Evolutionary conservation across 2,113 vertebrate genomes (phyloP).

Genomic region (Lepisosteus osseus): DNA sequence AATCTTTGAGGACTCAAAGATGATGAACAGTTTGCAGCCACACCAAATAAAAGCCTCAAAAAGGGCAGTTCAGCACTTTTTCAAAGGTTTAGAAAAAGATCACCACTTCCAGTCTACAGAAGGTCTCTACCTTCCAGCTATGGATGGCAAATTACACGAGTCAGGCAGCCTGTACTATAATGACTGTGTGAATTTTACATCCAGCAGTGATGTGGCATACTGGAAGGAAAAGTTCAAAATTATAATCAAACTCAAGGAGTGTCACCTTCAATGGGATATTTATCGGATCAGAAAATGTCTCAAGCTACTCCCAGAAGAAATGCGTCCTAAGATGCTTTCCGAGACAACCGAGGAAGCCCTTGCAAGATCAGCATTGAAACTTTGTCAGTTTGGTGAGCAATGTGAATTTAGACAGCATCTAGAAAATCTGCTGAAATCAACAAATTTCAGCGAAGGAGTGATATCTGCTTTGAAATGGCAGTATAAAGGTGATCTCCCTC

Average conservation of each 20-base stretch:
- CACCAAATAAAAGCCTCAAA: slow-evolving; percentile 32
- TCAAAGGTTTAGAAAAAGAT: slow-evolving; percentile 27
- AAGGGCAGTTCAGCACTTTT: slow-evolving; percentile 35
- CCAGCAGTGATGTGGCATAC: neutral
- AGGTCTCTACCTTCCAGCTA: slow-evolving; percentile 45
- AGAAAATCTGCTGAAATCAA: slow-evolving; percentile 41
- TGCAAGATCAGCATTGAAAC: slow-evolving; percentile 13
- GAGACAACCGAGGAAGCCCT: slow-evolving; percentile 38
- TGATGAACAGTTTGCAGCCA: slow-evolving; percentile 15
- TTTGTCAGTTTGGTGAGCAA: slow-evolving; percentile 16
- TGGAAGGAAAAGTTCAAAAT: slow-evolving; percentile 38
- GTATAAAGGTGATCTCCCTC: neutral
- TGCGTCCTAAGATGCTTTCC: slow-evolving; percentile 31
- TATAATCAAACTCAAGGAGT: slow-evolving; percentile 27
- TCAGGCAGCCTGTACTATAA: slow-evolving; percentile 42
- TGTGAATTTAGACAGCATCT: slow-evolving; percentile 31
- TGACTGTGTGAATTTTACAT: neutral
- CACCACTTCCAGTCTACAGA: slow-evolving; percentile 24
- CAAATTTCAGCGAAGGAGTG: slow-evolving; percentile 34
- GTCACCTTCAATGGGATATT: neutral
- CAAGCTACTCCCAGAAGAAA: slow-evolving; percentile 25
- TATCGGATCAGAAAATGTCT: slow-evolving; percentile 27
- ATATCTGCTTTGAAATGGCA: slow-evolving; percentile 42
- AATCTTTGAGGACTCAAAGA: slow-evolving; percentile 39
- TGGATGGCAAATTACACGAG: slow-evolving; percentile 37